phyloP scores from a whole-genome alignment of 2,888 invertebrate genomes.

The Sialis fuliginosa region DNA sequence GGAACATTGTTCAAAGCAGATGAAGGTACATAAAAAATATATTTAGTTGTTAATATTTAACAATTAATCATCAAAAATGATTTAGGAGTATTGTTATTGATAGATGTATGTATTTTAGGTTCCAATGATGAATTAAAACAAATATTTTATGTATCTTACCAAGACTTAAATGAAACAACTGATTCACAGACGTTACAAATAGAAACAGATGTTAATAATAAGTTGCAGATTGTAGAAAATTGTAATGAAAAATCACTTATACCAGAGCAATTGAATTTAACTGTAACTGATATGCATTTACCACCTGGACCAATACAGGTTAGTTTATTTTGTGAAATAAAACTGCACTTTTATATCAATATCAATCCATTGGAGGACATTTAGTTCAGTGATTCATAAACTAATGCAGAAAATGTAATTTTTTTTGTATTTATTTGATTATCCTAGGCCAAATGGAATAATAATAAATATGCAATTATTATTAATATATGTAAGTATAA shows the following conservation, averaged over 20 bases:
- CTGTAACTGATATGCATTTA: too few species aligned
- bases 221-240: too few species aligned
- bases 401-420: too few species aligned
- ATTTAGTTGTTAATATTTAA: too few species aligned
- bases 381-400: too few species aligned
- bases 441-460: conserved; percentile 14
- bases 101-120: conserved; percentile 12
- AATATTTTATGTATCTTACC: conserved; percentile 31
- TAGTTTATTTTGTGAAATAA: too few species aligned
- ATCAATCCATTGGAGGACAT: too few species aligned
- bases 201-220: not conserved
- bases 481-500: conserved; percentile 2
- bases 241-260: too few species aligned
- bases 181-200: conserved; percentile 21
- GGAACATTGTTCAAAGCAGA: not conserved
- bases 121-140: conserved; percentile 18
- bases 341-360: too few species aligned
- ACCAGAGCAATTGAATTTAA: too few species aligned
- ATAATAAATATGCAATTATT: conserved; percentile 3
- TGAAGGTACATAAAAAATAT: not conserved
- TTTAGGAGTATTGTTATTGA: not conserved
- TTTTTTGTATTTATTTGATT: too few species aligned
- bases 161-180: conserved; percentile 25
- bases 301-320: too few species aligned
- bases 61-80: not conserved